phyloP scores from a whole-genome alignment of 2,797 vertebrate species.

The Prunella strophiata region DNA sequence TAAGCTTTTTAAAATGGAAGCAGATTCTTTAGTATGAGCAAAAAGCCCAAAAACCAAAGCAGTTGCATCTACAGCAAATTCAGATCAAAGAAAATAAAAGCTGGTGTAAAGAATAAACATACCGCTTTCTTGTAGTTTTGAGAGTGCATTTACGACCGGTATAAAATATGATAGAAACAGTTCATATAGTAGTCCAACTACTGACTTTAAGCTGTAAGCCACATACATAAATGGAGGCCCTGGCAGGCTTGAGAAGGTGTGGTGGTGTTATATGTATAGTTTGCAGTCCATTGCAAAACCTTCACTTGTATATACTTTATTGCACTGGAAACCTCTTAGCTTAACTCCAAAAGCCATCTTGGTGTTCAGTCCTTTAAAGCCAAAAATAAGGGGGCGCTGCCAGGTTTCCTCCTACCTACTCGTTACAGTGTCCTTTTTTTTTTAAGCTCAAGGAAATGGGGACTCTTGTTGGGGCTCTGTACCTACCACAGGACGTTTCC shows the following conservation, averaged over 20 bases:
- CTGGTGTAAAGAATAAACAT: conserved; percentile 95
- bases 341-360: conserved; percentile 88
- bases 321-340: conserved; percentile 85
- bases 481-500: conserved; percentile 88
- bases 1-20: conserved; percentile 7
- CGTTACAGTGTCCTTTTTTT: conserved; percentile 82
- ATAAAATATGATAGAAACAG: conserved; percentile 92
- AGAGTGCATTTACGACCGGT: conserved; percentile 90
- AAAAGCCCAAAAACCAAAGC: conserved; percentile 77
- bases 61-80: conserved; percentile 84
- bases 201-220: conserved; percentile 89
- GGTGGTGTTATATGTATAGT: conserved; percentile 84
- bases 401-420: conserved; percentile 88
- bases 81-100: conserved; percentile 83
- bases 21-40: conserved; percentile 67
- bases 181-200: conserved; percentile 97
- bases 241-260: conserved; percentile 87
- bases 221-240: conserved; percentile 87
- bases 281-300: conserved; percentile 89
- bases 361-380: conserved; percentile 91
- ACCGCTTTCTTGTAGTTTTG: conserved; percentile 97
- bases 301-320: conserved; percentile 83
- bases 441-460: conserved; percentile 82
- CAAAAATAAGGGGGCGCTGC: conserved; percentile 81
- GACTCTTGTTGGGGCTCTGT: conserved; percentile 83